Conservation (phyloP, 2,888 invertebrate genomes). For the Laothoe populi region DNA sequence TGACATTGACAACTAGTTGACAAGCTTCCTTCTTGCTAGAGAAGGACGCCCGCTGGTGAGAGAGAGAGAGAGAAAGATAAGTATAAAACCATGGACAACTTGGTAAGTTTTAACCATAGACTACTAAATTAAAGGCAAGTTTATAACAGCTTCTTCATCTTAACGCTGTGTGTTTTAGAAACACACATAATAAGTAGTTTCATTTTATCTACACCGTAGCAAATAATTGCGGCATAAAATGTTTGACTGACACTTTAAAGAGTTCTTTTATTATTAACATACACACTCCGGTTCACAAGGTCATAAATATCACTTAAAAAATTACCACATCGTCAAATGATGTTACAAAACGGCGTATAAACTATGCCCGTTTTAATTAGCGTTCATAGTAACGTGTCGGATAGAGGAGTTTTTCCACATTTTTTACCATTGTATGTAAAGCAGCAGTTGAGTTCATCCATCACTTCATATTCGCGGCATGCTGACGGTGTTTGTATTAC, state of each 20-base stretch:
- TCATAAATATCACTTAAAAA: conserved; percentile 58
- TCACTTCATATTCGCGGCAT: conserved; percentile 80
- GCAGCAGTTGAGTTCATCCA: conserved; percentile 72
- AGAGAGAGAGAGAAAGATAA: no score
- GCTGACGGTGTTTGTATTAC: conserved; percentile 57
- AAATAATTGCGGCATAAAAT: conserved; percentile 11
- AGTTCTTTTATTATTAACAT: conserved; percentile 40
- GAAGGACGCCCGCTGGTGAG: no score
- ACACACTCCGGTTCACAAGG: conserved; percentile 48
- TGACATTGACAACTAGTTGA: no score
- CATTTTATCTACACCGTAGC: conserved; percentile 7
- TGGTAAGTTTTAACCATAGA: no score
- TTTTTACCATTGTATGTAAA: conserved; percentile 82
- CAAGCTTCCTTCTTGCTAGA: no score
- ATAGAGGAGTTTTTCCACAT: conserved; percentile 63
- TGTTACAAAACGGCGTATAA: conserved; percentile 70
- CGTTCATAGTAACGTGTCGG: conserved; percentile 73
- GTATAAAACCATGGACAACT: no score
- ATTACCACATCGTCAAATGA: conserved; percentile 63
- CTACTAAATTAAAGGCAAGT: no score
- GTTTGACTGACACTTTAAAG: conserved; percentile 31
- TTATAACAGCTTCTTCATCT: no score
- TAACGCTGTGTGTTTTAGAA: no score
- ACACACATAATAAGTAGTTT: not conserved
- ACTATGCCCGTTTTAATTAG: conserved; percentile 78